A percentile compares a stretch with the other conserved stretches of the same genome.
phyloP scores from a whole-genome alignment of 2,888 invertebrate species.

The Parnassius glacialis region DNA sequence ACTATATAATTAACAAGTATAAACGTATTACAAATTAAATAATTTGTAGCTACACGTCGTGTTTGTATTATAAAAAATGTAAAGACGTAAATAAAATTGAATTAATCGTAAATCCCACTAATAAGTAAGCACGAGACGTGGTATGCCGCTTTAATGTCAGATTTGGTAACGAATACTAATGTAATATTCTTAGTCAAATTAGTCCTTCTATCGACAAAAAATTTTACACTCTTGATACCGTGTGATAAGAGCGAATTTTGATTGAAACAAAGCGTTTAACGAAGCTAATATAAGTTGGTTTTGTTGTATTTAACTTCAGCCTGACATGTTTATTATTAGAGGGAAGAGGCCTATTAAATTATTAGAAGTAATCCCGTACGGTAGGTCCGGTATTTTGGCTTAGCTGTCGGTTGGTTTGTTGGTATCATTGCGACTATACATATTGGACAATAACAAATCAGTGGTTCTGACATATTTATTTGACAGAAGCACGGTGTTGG shows the following conservation, averaged over 20 bases:
- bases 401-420: constrained; percentile 51
- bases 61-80: constrained; percentile 68
- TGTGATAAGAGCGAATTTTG: constrained; percentile 38
- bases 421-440: constrained; percentile 47
- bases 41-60: constrained; percentile 67
- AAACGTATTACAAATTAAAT: constrained; percentile 74
- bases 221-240: constrained; percentile 26
- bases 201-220: constrained; percentile 22
- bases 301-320: constrained; percentile 65
- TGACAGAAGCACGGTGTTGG: constrained; percentile 29
- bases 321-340: constrained; percentile 78
- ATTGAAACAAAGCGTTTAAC: constrained; percentile 19
- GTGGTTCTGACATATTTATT: constrained; percentile 56
- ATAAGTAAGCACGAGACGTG: constrained; percentile 63
- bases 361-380: constrained; percentile 69
- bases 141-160: constrained; percentile 70
- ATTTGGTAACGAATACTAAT: constrained; percentile 68
- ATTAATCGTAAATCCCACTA: constrained; percentile 70
- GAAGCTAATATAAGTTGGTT: constrained; percentile 43
- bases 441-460: constrained; percentile 60
- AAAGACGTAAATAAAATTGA: constrained; percentile 60
- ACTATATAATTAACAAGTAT: constrained; percentile 64
- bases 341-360: constrained; percentile 76
- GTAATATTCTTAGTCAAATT: constrained; percentile 54
- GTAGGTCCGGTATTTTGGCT: constrained; percentile 68